Conservation (phyloP, 2,113 vertebrate genomes). For the Leiothrix lutea region DNA sequence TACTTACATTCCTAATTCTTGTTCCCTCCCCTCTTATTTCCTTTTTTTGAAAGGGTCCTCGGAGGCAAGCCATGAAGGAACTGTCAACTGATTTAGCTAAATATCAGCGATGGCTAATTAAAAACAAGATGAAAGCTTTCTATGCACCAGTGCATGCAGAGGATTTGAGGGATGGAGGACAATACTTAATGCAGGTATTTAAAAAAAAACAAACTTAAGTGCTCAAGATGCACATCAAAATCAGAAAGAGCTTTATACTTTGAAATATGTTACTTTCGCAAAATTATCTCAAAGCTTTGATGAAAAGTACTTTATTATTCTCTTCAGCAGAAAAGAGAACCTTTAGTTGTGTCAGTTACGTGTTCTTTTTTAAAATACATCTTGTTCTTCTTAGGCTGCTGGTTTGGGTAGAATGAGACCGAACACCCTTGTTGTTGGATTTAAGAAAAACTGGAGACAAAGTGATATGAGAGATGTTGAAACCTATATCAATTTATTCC, state of each 20-base stretch:
- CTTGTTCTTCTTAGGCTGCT: constrained; percentile 79
- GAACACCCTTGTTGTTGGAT: constrained; percentile 94
- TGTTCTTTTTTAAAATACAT: not conserved
- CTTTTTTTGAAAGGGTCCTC: constrained; percentile 79
- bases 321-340: not conserved
- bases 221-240: not conserved
- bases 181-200: constrained; percentile 92
- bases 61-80: constrained; percentile 93
- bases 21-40: not conserved
- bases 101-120: constrained; percentile 94
- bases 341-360: not conserved
- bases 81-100: constrained; percentile 84
- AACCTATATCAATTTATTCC: constrained; percentile 93
- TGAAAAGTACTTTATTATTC: not conserved
- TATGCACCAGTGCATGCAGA: constrained; percentile 93
- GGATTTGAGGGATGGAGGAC: constrained; percentile 90
- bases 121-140: constrained; percentile 93
- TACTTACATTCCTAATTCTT: not conserved
- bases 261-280: not conserved
- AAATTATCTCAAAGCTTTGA: not conserved
- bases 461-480: constrained; percentile 94
- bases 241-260: not conserved
- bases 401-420: constrained; percentile 93
- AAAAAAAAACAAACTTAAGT: not conserved
- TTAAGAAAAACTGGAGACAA: constrained; percentile 94